Conservation (phyloP, 2,888 invertebrate genomes). For the Anoplius nigerrimus region DNA sequence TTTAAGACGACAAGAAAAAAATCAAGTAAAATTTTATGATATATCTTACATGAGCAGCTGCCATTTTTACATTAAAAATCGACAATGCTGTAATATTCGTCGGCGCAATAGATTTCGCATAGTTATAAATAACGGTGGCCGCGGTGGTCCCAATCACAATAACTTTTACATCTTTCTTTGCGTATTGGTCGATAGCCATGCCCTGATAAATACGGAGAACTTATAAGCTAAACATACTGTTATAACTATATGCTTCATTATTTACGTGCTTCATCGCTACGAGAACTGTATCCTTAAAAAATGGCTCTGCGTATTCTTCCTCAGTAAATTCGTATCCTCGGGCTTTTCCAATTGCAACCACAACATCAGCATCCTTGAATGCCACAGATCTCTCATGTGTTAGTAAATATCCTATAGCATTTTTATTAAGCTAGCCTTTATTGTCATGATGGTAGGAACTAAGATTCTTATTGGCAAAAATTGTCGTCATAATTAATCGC, state of each 20-base stretch:
- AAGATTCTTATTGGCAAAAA: too few relatives aligned
- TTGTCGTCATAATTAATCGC: background rate
- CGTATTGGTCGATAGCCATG: slow-evolving; percentile 40
- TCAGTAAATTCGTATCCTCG: slow-evolving; percentile 47
- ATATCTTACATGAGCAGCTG: slow-evolving; percentile 7
- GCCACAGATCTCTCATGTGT: slow-evolving; percentile 32
- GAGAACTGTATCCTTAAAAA: slow-evolving; percentile 37
- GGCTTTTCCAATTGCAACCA: slow-evolving; percentile 47
- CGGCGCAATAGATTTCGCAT: slow-evolving; percentile 40
- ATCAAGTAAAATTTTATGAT: background rate
- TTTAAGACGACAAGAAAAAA: background rate
- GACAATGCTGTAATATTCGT: slow-evolving; percentile 46
- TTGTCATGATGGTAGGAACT: background rate
- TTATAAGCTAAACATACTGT: background rate
- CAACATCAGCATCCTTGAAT: slow-evolving; percentile 49
- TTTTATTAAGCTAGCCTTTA: background rate
- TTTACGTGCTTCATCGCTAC: slow-evolving; percentile 34
- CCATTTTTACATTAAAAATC: slow-evolving; percentile 35
- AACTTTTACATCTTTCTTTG: slow-evolving; percentile 44
- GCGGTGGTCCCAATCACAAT: slow-evolving; percentile 43
- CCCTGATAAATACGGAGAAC: slow-evolving; percentile 32
- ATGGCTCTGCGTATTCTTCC: slow-evolving; percentile 35
- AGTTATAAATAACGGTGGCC: slow-evolving; percentile 42
- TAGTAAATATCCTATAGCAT: too few relatives aligned
- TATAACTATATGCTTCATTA: background rate